Evolutionary conservation across 2,888 invertebrate species (phyloP), one percentile per base, ranked within the genome.

Genomic region (Meandrusa payeni): DNA sequence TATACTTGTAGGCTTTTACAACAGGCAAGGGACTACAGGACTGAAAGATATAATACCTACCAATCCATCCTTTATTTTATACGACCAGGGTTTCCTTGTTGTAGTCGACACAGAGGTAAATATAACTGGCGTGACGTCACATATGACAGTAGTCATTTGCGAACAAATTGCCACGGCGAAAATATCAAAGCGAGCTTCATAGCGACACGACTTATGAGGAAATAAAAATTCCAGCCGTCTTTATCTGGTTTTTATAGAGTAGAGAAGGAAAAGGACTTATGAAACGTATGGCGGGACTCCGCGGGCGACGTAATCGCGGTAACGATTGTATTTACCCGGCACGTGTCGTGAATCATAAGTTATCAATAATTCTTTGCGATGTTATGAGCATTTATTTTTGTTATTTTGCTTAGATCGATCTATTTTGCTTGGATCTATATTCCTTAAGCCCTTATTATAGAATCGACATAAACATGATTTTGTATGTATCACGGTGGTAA

Each of bases 21-120:
- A n/a, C n/a, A n/a, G n/a, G n/a, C n/a, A n/a, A n/a, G n/a, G n/a
- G n/a, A n/a, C n/a, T n/a, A n/a, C n/a, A n/a, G n/a, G n/a, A n/a
- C n/a, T n/a, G n/a, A n/a, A n/a, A n/a, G n/a, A n/a, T n/a, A n/a
- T n/a, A n/a, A n/a, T 7, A 37, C 43, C 6, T 10, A 43, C 43
- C 43, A 43, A 20, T 20, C 43, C 31, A 13, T 43, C 37, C 20
- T 13, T 43, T 9, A 43, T 15, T 10, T 32, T 43, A 31, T 43
- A 38, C n/a, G 43, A 32, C 43, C 23, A 43, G 6, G 43, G 43
- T 27, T 43, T 43, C 6, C 26, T 31, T 5, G 43, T 41, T 1
- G 41, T 38, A 4, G 31, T 43, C 13, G 31, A n/a, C 2, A 15
- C 20, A n/a, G 13, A n/a, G 6, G 24, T 5, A 0, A 19, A 6